These are phyloP conservation scores for Eupithecia insigniata DNA, from an alignment of 2,888 invertebrate genomes.

Conservation along the genomic window DNA sequence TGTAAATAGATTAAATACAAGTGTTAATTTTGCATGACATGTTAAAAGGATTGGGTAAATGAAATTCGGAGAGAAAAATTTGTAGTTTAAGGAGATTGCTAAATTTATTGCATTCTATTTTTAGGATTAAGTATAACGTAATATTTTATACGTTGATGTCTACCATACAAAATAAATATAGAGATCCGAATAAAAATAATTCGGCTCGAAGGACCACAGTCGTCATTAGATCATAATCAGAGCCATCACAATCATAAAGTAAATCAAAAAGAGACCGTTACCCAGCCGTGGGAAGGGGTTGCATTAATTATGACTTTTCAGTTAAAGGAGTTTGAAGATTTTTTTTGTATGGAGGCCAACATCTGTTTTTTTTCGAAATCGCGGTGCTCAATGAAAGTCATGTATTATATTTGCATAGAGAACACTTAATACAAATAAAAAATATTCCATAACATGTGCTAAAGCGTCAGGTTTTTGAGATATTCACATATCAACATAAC, in stretches of 20 bases:
- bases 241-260: background rate
- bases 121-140: background rate
- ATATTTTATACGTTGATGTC: conserved; percentile 1
- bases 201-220: conserved; percentile 20
- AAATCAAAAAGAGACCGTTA: background rate
- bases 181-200: background rate
- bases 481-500: no score
- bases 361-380: no score
- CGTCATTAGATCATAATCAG: background rate
- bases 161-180: background rate
- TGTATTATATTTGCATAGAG: no score
- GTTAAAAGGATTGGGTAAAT: background rate
- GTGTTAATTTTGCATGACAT: background rate
- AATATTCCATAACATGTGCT: no score
- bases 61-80: background rate
- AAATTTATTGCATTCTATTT: background rate
- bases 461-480: no score
- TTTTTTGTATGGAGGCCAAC: no score
- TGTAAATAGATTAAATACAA: background rate
- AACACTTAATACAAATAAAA: no score
- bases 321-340: no score
- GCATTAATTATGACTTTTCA: conserved; percentile 18
- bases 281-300: conserved; percentile 1
- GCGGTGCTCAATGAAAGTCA: no score
- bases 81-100: background rate